phyloP scores from a whole-genome alignment of 2,888 invertebrate species.

The Lissocephala sabroskyi region DNA sequence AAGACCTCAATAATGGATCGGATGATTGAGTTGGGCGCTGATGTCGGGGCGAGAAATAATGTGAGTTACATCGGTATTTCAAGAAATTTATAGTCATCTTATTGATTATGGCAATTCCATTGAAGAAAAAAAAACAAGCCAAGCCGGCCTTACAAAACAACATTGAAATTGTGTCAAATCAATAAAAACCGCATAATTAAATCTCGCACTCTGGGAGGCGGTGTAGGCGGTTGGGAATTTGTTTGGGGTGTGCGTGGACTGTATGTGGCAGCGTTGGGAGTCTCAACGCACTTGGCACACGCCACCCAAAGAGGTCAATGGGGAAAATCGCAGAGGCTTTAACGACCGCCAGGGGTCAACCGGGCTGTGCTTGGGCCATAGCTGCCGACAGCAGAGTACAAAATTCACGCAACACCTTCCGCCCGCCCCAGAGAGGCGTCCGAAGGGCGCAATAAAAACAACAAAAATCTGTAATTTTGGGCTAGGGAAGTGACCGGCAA shows the following conservation, averaged over 20 bases:
- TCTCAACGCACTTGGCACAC: conserved; percentile 36
- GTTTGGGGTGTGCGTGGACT: no score
- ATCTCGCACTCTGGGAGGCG: conserved; percentile 31
- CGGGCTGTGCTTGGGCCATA: conserved; percentile 49
- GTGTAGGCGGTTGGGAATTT: conserved; percentile 10
- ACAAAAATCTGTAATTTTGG: no score
- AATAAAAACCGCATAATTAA: conserved; percentile 66
- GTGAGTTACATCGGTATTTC: conserved; percentile 76
- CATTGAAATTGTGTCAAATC: conserved; percentile 66
- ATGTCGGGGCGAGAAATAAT: conserved; percentile 91
- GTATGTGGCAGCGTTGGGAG: no score
- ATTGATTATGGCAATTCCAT: no score
- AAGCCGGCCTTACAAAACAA: conserved; percentile 19
- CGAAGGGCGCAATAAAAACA: no score
- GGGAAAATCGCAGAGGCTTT: conserved; percentile 28
- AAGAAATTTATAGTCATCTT: no score
- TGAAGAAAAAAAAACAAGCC: conserved; percentile 3
- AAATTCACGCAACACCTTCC: no score
- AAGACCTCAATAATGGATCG: conserved; percentile 91
- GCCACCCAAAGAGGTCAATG: conserved; percentile 23
- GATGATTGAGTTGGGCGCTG: conserved; percentile 92
- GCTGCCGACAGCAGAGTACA: no score
- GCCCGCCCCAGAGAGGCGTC: no score
- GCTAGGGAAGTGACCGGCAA: no score
- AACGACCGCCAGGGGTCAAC: conserved; percentile 49